Conservation (phyloP, 2,888 invertebrate genomes). For the Apodemia hepburni region DNA sequence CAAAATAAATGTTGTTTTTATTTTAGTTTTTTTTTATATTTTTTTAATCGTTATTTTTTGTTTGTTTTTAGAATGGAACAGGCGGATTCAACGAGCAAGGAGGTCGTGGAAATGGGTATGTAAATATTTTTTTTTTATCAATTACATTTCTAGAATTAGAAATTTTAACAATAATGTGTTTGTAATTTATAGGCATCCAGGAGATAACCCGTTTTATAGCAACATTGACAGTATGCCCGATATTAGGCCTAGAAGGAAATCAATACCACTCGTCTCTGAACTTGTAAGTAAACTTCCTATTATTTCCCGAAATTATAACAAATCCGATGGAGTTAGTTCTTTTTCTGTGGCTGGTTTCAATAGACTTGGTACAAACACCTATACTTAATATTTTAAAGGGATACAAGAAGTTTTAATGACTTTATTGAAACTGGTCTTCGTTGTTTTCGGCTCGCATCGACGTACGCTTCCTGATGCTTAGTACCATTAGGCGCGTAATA, state of each 20-base stretch:
- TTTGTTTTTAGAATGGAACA: constrained; percentile 92
- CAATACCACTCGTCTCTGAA: constrained; percentile 98
- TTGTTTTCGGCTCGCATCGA: constrained; percentile 73
- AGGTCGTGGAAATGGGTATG: constrained; percentile 91
- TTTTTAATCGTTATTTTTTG: constrained; percentile 72
- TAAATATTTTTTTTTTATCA: constrained; percentile 32
- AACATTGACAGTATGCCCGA: constrained; percentile 99
- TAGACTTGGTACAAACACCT: constrained; percentile 43
- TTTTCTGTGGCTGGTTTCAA: constrained; percentile 63
- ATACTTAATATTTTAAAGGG: constrained; percentile 19
- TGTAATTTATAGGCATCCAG: constrained; percentile 85
- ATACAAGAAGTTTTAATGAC: background rate
- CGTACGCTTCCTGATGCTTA: constrained; percentile 75
- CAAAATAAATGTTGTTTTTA: constrained; percentile 56
- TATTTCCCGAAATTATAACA: constrained; percentile 40
- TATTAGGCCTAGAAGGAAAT: constrained; percentile 97
- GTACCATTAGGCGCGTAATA: constrained; percentile 78
- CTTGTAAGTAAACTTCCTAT: constrained; percentile 88
- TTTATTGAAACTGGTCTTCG: constrained; percentile 65
- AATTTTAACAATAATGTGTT: background rate
- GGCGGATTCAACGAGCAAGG: constrained; percentile 89
- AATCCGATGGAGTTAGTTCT: constrained; percentile 54
- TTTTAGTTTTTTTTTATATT: constrained; percentile 44
- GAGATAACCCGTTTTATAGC: constrained; percentile 99
- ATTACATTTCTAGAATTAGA: background rate